Conservation (phyloP, 2,113 vertebrate species). For the Pseudorhombus dupliciocellatus region DNA sequence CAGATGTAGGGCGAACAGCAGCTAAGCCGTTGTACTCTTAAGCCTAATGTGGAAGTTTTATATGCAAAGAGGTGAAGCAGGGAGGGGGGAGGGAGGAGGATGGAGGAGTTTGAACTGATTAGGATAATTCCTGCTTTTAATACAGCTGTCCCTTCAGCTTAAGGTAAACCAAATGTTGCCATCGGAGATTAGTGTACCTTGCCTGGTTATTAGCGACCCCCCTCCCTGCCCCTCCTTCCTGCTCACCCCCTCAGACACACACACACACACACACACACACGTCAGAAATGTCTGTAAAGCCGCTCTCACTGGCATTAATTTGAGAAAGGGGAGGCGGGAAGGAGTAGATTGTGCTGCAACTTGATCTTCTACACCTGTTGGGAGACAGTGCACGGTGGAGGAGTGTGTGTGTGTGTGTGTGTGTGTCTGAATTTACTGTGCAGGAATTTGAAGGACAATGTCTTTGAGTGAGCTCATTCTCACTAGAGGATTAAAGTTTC, state of each 20-base stretch:
- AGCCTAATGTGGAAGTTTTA: slow-evolving; percentile 80
- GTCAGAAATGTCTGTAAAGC: slow-evolving; percentile 73
- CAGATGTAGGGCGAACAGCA: slow-evolving; percentile 78
- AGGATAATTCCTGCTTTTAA: slow-evolving; percentile 99
- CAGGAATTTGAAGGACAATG: slow-evolving; percentile 40
- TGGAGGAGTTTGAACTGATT: slow-evolving; percentile 98
- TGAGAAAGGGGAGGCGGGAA: slow-evolving; percentile 68
- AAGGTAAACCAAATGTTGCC: slow-evolving; percentile 99
- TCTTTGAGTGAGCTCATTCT: slow-evolving; percentile 29
- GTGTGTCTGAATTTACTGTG: slow-evolving; percentile 6
- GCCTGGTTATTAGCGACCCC: slow-evolving; percentile 93
- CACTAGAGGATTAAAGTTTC: slow-evolving; percentile 4
- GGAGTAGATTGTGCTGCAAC: slow-evolving; percentile 81
- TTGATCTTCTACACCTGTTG: slow-evolving; percentile 95
- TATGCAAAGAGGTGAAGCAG: slow-evolving; percentile 75
- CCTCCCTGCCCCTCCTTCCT: slow-evolving; percentile 33
- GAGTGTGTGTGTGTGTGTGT: slow-evolving; percentile 53
- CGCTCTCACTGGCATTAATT: slow-evolving; percentile 72
- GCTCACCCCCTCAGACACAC: slow-evolving; percentile 18
- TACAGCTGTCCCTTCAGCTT: slow-evolving; percentile 99
- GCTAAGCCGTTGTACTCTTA: slow-evolving; percentile 79
- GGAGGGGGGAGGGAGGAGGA: slow-evolving; percentile 59
- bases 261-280: slow-evolving; percentile 27
- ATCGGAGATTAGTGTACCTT: slow-evolving; percentile 99
- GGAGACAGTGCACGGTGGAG: slow-evolving; percentile 44